Percentiles rank a stretch among this genome's conserved stretches.
These are phyloP conservation scores for Liodrosophila aerea DNA, from an alignment of 2,888 invertebrate species.

Conservation along the genomic window DNA sequence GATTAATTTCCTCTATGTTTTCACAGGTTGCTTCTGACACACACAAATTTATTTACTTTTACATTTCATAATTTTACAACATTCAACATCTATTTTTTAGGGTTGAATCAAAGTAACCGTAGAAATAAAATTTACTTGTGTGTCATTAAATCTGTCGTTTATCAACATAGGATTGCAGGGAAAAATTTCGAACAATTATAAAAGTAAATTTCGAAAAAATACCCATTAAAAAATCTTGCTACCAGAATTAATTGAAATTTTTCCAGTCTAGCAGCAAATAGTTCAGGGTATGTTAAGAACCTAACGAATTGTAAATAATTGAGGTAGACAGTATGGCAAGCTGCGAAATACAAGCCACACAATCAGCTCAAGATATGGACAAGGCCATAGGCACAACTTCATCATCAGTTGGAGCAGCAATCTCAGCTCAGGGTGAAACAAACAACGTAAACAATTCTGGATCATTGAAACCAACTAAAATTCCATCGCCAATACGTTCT, in stretches of 20 bases:
- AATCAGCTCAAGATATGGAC: slow-evolving; percentile 32
- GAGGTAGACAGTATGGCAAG: slow-evolving; percentile 56
- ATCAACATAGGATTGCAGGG: slow-evolving; percentile 34
- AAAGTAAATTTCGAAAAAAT: slow-evolving; percentile 40
- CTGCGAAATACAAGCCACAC: slow-evolving; percentile 43
- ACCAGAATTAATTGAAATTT: slow-evolving; percentile 36
- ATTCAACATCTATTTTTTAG: too few relatives aligned
- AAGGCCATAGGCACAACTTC: not conserved
- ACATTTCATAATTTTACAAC: too few relatives aligned
- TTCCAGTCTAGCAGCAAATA: slow-evolving; percentile 51
- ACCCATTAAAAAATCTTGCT: slow-evolving; percentile 32
- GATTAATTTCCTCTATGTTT: too few relatives aligned
- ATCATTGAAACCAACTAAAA: slow-evolving; percentile 34
- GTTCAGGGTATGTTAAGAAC: slow-evolving; percentile 48
- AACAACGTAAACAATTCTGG: not conserved
- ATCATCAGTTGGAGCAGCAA: not conserved
- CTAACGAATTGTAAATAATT: too few relatives aligned
- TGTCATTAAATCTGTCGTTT: slow-evolving; percentile 12
- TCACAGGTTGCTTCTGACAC: too few relatives aligned
- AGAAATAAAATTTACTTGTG: not conserved
- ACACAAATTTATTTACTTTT: too few relatives aligned
- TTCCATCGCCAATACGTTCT: slow-evolving; percentile 43
- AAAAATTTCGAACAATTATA: slow-evolving; percentile 46
- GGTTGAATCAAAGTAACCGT: slow-evolving; percentile 9
- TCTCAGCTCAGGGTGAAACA: not conserved